Conservation (phyloP, 2,797 vertebrate species). For the Garrulus glandarius region DNA sequence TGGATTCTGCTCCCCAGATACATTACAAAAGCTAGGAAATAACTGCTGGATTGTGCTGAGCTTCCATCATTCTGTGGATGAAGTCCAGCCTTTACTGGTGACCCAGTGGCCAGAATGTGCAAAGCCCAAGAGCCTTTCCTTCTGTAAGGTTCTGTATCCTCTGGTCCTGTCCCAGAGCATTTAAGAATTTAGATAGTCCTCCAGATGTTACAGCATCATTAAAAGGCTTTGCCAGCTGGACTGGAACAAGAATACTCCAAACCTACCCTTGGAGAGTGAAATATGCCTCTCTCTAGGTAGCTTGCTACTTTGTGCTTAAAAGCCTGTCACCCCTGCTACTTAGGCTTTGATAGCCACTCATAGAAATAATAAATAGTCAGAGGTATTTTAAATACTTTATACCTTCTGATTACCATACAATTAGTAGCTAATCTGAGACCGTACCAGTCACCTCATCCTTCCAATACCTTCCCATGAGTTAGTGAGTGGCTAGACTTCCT, state of each 20-base stretch:
- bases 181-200: not conserved
- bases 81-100: not conserved
- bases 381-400: not conserved
- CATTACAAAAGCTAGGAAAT: not conserved
- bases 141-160: not conserved
- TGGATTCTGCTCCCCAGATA: not conserved
- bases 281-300: not conserved
- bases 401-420: not conserved
- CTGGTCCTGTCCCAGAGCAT: not conserved
- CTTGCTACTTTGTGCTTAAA: not conserved
- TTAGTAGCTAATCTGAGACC: not conserved
- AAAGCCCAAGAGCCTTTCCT: not conserved
- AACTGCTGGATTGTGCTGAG: not conserved
- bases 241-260: not conserved
- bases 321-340: not conserved
- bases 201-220: not conserved
- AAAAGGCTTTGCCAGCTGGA: not conserved
- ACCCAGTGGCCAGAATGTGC: not conserved
- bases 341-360: not conserved
- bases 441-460: not conserved
- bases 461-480: rapidly evolving
- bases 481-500: not conserved
- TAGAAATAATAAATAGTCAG: not conserved
- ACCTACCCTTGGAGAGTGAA: not conserved
- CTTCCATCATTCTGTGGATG: not conserved